Evolutionary conservation across 2,113 vertebrate genomes (phyloP).

Genomic region (Helogale parvula): DNA sequence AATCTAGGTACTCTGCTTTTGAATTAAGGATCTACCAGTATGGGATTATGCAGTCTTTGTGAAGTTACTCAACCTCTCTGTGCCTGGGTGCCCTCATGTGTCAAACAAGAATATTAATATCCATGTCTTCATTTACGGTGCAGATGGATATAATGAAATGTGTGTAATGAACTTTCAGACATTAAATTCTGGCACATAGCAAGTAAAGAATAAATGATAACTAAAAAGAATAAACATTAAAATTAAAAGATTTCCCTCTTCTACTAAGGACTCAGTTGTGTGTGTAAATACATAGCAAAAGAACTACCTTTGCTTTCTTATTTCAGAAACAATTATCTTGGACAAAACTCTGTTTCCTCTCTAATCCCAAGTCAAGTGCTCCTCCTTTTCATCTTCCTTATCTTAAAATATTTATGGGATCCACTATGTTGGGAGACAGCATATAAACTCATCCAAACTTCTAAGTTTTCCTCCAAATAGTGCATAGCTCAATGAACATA

Average conservation of each 20-base stretch:
- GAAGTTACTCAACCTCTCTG: not conserved
- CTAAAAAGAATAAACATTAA: not conserved
- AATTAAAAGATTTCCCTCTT: not conserved
- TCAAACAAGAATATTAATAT: not conserved
- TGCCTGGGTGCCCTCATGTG: not conserved
- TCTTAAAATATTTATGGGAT: not conserved
- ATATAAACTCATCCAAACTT: not conserved
- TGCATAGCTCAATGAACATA: not conserved
- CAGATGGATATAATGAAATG: not conserved
- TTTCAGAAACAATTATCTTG: not conserved
- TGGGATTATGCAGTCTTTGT: not conserved
- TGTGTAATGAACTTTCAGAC: not conserved
- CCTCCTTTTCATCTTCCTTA: not conserved
- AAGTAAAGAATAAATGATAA: not conserved
- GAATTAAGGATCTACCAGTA: not conserved
- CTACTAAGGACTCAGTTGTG: not conserved
- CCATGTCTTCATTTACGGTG: not conserved
- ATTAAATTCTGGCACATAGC: not conserved
- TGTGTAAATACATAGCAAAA: not conserved
- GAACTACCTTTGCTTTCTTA: not conserved
- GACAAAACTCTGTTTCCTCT: not conserved
- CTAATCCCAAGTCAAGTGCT: not conserved
- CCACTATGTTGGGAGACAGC: not conserved
- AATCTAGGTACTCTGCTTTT: not conserved
- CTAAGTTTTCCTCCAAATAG: not conserved